These are phyloP conservation scores for Ectobius pallidus DNA, from an alignment of 2,888 invertebrate genomes.

Conservation along the genomic window DNA sequence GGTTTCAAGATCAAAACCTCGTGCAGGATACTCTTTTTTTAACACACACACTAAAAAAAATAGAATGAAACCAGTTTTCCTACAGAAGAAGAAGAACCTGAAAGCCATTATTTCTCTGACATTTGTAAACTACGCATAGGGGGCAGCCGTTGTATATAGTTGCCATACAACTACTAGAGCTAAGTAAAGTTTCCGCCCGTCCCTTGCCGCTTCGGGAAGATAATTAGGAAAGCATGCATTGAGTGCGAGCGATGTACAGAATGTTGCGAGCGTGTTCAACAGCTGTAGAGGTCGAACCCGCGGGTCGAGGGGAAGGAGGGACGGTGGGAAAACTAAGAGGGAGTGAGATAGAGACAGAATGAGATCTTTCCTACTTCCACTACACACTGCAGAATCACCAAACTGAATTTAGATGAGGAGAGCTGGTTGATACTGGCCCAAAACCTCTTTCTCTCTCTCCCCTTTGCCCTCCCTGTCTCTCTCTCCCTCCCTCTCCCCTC, in stretches of 20 bases:
- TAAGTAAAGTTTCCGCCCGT: slow-evolving; percentile 14
- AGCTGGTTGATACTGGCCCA: background rate
- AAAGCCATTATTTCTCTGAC: slow-evolving; percentile 27
- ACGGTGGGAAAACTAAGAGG: slow-evolving; percentile 18
- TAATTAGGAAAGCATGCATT: slow-evolving; percentile 43
- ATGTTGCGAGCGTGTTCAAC: slow-evolving; percentile 41
- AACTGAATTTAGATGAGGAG: slow-evolving; percentile 17
- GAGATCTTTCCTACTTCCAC: slow-evolving; percentile 7
- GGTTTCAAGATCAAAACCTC: slow-evolving; percentile 13
- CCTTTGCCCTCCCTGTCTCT: too few relatives aligned
- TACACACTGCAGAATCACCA: slow-evolving; percentile 34
- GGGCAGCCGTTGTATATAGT: background rate
- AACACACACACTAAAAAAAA: too few relatives aligned
- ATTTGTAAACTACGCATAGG: slow-evolving; percentile 17
- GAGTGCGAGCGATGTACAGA: slow-evolving; percentile 32
- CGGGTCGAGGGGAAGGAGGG: slow-evolving; percentile 23
- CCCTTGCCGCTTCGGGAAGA: slow-evolving; percentile 33
- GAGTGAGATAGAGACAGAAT: background rate
- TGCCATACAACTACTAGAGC: background rate
- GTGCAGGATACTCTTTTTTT: too few relatives aligned
- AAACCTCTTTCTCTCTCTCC: background rate
- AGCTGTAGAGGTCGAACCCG: slow-evolving; percentile 42
- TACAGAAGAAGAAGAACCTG: background rate
- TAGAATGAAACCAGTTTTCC: background rate
- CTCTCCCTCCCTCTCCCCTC: background rate